Evolutionary conservation across 1,140 invertebrate species (phyloP).

Genomic region (Ceratosolen fusciceps): DNA sequence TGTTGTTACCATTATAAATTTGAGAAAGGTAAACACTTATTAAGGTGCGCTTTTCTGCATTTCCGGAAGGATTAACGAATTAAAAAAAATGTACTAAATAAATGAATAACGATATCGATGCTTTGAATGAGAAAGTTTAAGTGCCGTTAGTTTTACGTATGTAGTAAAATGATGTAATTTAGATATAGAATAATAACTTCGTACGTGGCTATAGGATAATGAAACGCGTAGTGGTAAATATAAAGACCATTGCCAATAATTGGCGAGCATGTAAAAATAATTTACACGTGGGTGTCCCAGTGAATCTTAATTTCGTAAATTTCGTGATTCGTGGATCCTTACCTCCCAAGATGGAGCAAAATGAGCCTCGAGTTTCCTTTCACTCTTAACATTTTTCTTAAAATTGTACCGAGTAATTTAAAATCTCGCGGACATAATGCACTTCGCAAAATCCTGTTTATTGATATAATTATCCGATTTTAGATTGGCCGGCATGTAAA

Average conservation of each 20-base stretch:
- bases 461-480: too few relatives aligned
- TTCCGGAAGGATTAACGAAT: too few relatives aligned
- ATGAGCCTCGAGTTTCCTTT: slow-evolving; percentile 17
- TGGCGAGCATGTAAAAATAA: slow-evolving; percentile 8
- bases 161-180: too few relatives aligned
- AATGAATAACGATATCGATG: too few relatives aligned
- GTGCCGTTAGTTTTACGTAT: too few relatives aligned
- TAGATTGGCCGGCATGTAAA: too few relatives aligned
- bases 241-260: not conserved
- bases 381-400: slow-evolving; percentile 9
- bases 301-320: slow-evolving; percentile 30
- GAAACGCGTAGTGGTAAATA: not conserved
- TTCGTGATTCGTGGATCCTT: not conserved
- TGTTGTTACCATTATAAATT: too few relatives aligned
- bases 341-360: slow-evolving; percentile 23
- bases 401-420: slow-evolving; percentile 22
- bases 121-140: too few relatives aligned
- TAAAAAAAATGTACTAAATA: too few relatives aligned
- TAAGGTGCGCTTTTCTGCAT: too few relatives aligned
- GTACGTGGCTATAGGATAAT: not conserved
- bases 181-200: too few relatives aligned
- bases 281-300: not conserved
- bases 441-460: not conserved
- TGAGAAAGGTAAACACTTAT: too few relatives aligned
- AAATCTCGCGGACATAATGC: not conserved